Percentiles rank a stretch among this genome's conserved stretches.
phyloP scores from a whole-genome alignment of 1,140 invertebrate genomes.

The Manduca sexta region DNA sequence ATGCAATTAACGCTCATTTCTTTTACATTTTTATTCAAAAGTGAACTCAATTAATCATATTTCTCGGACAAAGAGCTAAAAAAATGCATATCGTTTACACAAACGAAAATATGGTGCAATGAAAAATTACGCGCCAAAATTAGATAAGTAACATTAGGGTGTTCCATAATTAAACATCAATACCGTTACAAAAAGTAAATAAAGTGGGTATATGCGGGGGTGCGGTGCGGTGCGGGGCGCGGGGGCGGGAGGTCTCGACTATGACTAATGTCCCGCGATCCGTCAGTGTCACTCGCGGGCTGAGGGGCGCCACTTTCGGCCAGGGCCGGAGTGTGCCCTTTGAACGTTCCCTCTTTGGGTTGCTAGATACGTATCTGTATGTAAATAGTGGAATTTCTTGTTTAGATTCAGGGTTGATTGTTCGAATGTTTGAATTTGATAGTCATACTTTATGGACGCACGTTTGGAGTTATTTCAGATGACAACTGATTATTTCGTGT shows the following conservation, averaged over 20 bases:
- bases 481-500: too few relatives aligned
- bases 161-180: conserved; percentile 72
- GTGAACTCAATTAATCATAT: too few relatives aligned
- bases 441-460: too few relatives aligned
- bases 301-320: conserved; percentile 50
- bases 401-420: conserved; percentile 3
- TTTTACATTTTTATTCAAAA: too few relatives aligned
- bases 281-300: conserved; percentile 65
- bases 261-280: conserved; percentile 66
- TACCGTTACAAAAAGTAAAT: conserved; percentile 73
- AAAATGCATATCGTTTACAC: background rate
- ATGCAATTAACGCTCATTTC: too few relatives aligned
- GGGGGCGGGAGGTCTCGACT: conserved; percentile 57
- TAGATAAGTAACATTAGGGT: conserved; percentile 50
- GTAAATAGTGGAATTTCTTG: conserved; percentile 50
- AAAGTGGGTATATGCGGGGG: conserved; percentile 57
- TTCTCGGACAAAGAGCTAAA: too few relatives aligned
- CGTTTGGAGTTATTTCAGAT: too few relatives aligned
- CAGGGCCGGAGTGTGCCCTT: conserved; percentile 63
- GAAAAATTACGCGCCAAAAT: conserved; percentile 56
- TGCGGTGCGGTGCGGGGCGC: conserved; percentile 18
- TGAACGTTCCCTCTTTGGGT: conserved; percentile 54
- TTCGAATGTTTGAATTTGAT: too few relatives aligned
- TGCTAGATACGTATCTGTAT: conserved; percentile 64
- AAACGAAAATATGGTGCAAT: conserved; percentile 15